Evolutionary conservation across 2,113 vertebrate species (phyloP), one percentile per base, ranked within the genome.

Genomic region (Anhinga rufa): DNA sequence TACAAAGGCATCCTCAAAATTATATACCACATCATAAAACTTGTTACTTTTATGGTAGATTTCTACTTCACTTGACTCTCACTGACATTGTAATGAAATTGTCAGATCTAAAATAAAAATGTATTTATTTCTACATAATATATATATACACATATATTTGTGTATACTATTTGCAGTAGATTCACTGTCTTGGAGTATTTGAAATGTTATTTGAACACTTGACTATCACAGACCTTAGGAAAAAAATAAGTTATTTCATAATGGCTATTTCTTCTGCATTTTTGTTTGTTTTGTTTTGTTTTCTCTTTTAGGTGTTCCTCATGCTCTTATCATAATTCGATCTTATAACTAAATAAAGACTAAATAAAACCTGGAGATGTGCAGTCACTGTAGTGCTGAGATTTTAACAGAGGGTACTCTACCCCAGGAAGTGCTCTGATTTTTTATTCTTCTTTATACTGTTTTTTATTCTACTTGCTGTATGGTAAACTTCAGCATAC

Each of bases 201-300:
- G 2, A 75, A 81, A 54, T 9, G n/a, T 82, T 74, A 52, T 82
- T 84, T n/a, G n/a, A n/a, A n/a, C n/a, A n/a, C n/a, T n/a, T n/a
- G n/a, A n/a, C n/a, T n/a, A n/a, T n/a, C n/a, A n/a, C n/a, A n/a
- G n/a, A n/a, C n/a, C n/a, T n/a, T n/a, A n/a, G n/a, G n/a, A n/a
- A n/a, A n/a, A n/a, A n/a, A n/a, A n/a, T n/a, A n/a, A n/a, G n/a
- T n/a, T n/a, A n/a, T n/a, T n/a, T n/a, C n/a, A n/a, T n/a, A n/a
- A n/a, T n/a, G n/a, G n/a, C n/a, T n/a, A 1, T 16, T 3, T 2
- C 25, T 76, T 9, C 7, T 57, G 3, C 2, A 5, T 46, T 75
- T 48, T 75, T 70, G 1, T 28, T 61, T 28, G 6, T 0, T 55
- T 78, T 58, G 17, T 5, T 72, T 82, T 38, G 0, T 15, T 94